A percentile compares a stretch with the other conserved stretches of the same genome.
phyloP scores from a whole-genome alignment of 2,113 vertebrate species.

The Myrmophylax atrothorax region DNA sequence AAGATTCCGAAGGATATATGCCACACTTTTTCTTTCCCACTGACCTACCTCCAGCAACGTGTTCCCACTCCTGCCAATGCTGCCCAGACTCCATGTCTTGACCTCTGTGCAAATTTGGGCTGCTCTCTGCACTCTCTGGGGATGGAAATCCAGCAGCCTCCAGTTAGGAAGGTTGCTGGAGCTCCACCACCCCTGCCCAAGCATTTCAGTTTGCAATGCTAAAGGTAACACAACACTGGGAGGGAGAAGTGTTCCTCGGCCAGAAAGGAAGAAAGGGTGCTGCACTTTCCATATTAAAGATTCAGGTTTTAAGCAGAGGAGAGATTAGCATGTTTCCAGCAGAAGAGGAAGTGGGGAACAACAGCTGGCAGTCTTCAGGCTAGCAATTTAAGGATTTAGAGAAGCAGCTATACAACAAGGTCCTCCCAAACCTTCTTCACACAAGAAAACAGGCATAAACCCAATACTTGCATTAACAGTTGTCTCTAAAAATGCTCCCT shows the following conservation, averaged over 20 bases:
- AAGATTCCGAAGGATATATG: neutral
- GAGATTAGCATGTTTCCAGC: neutral
- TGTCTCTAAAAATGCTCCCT: neutral
- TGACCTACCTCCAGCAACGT: neutral
- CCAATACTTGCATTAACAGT: neutral
- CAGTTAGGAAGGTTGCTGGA: neutral
- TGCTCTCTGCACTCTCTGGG: neutral
- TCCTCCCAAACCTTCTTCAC: neutral
- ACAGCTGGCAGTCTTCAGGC: neutral
- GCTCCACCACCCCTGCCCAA: neutral
- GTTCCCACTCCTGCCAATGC: neutral
- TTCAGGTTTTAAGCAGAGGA: neutral
- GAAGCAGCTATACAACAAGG: neutral
- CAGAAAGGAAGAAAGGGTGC: neutral
- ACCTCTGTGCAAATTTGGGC: neutral
- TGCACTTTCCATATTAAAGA: conserved; percentile 21
- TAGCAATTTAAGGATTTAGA: neutral
- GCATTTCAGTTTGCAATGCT: conserved; percentile 19
- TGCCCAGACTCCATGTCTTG: neutral
- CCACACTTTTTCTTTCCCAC: neutral
- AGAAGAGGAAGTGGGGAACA: neutral
- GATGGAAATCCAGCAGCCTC: neutral
- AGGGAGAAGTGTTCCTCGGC: neutral
- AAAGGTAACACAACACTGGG: conserved; percentile 28
- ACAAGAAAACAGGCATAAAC: neutral